Evolutionary conservation across 2,797 vertebrate genomes (phyloP), one percentile per base, ranked within the genome.

Genomic region (Oophaga sylvatica): DNA sequence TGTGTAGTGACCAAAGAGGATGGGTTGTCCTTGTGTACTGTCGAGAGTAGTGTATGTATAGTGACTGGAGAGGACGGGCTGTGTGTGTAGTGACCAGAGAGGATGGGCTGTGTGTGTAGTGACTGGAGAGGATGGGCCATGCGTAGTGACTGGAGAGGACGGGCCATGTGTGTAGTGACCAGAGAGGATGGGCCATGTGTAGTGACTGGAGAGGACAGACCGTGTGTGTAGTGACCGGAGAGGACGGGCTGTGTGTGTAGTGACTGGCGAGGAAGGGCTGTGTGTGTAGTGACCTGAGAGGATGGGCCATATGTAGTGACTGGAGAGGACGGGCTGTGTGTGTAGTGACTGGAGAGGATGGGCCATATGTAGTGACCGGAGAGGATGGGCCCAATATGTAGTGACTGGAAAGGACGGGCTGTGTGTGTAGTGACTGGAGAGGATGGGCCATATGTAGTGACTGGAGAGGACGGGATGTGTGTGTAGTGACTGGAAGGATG

Each of bases 1-100:
- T 41, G 45, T 81, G n/a, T 81, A 68, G 80, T 81, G 35, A 82
- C 26, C 70, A 45, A 62, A 67, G 73, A 5, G 73, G 48, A 76
- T 12, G 17, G 48, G 20, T 20, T 48, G 45, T 56, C 22, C 26
- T 26, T 76, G 76, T 78, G 76, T 78, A 59, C 53, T 78, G 76
- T 57, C 53, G 0, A 26, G 76, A 78, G 26, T 2, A 53, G 5
- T 29, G 76, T 78, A 22, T 56, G 73, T 76, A 22, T 76, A 56
- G 73, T 76, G 73, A 76, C 73, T 2, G 45, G 73, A 76, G 73
- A 4, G 73, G 73, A 76, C 7, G 26, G 26, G 26, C 26, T 26
- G 26, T 26, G 26, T 26, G 45, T 59, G 26, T 82, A 70, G 80
- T 68, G 41, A 82, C 65, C 0, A 29, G 80, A 56, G 76, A 6